phyloP scores from a whole-genome alignment of 2,797 vertebrate species.

The Microctenopoma stevenorrisi region DNA sequence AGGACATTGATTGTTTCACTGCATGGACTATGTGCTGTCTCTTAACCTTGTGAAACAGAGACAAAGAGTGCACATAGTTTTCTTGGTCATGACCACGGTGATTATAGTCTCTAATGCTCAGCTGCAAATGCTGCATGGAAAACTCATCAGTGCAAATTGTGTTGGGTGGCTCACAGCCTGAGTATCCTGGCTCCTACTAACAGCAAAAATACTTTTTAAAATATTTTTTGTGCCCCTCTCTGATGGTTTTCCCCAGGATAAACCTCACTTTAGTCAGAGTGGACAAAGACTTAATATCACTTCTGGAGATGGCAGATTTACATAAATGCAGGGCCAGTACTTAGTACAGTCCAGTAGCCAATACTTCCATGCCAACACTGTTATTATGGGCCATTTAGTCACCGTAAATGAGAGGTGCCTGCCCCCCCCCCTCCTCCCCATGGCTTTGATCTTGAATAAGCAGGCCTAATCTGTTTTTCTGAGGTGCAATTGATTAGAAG shows the following conservation, averaged over 20 bases:
- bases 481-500: slow-evolving; percentile 54
- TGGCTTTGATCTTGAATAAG: slow-evolving; percentile 68
- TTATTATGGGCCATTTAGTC: slow-evolving; percentile 52
- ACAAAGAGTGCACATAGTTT: slow-evolving; percentile 47
- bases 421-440: slow-evolving; percentile 18
- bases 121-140: slow-evolving; percentile 74
- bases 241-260: background rate
- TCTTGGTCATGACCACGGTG: slow-evolving; percentile 55
- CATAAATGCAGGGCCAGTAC: slow-evolving; percentile 2
- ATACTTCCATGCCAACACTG: slow-evolving; percentile 52
- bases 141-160: slow-evolving; percentile 69
- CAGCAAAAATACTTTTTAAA: slow-evolving; percentile 7
- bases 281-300: slow-evolving; percentile 32
- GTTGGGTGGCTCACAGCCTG: slow-evolving; percentile 39
- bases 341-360: slow-evolving; percentile 2
- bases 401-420: slow-evolving; percentile 37
- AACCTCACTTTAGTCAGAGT: background rate
- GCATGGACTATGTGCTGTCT: slow-evolving; percentile 32
- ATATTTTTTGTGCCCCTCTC: background rate
- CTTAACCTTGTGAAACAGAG: slow-evolving; percentile 30
- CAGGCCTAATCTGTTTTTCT: slow-evolving; percentile 57
- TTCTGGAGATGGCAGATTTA: slow-evolving; percentile 2
- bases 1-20: slow-evolving; percentile 48
- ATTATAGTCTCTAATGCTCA: slow-evolving; percentile 62
- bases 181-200: slow-evolving; percentile 33